Percentiles rank a stretch among this genome's conserved stretches.
Evolutionary conservation across 2,888 invertebrate species (phyloP).

Genomic region (Gastrophysa polygoni): DNA sequence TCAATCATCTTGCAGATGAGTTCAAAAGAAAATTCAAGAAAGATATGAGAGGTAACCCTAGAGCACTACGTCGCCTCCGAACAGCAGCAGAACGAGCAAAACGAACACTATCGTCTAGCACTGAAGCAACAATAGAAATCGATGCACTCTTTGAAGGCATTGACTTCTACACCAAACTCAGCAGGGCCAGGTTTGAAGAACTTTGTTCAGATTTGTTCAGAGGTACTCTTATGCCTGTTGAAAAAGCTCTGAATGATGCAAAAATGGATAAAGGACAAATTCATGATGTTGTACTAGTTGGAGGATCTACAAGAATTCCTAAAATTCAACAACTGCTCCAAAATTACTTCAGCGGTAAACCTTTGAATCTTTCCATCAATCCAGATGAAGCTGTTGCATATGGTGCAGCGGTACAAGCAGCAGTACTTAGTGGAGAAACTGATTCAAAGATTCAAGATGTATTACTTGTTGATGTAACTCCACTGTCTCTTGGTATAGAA

Average conservation of each 20-base stretch:
- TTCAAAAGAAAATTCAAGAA: constrained; percentile 75
- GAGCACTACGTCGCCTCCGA: constrained; percentile 71
- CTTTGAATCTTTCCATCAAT: constrained; percentile 52
- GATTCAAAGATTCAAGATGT: constrained; percentile 82
- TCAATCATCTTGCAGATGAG: constrained; percentile 67
- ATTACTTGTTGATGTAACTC: constrained; percentile 70
- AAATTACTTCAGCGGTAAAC: constrained; percentile 72
- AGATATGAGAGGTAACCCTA: constrained; percentile 71
- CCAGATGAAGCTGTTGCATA: constrained; percentile 56
- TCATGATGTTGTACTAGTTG: constrained; percentile 81
- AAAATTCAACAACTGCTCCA: constrained; percentile 76
- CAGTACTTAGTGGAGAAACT: constrained; percentile 55
- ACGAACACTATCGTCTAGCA: constrained; percentile 76
- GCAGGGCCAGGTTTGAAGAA: constrained; percentile 78
- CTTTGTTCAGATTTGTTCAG: constrained; percentile 71
- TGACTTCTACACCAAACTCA: constrained; percentile 75
- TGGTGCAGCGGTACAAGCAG: constrained; percentile 54
- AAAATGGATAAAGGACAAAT: constrained; percentile 76
- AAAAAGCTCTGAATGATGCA: constrained; percentile 78
- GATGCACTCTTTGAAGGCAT: constrained; percentile 77
- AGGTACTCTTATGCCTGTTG: constrained; percentile 70
- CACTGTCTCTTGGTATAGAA: constrained; percentile 75
- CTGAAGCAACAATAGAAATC: constrained; percentile 76
- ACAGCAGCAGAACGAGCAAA: constrained; percentile 81
- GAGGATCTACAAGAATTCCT: constrained; percentile 81